Evolutionary conservation across 2,113 vertebrate genomes (phyloP), one percentile per base, ranked within the genome.

Genomic region (Centropus bengalensis): DNA sequence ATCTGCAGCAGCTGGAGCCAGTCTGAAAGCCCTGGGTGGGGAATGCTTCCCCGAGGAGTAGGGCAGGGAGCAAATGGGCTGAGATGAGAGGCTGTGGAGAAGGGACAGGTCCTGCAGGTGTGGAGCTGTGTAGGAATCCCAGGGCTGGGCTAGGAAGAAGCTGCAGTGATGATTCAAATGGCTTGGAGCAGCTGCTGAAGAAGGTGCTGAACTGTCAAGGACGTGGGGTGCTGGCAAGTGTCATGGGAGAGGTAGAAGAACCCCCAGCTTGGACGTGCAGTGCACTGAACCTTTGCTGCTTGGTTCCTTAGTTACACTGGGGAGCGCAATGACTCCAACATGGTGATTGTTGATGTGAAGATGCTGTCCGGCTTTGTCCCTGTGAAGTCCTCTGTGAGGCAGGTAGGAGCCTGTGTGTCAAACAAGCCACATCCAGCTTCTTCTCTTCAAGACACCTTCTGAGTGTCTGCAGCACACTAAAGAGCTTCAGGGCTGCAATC

Each of bases 221-320:
- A 24, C 1, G 3, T 7, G 32, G 10, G 23, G 27, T 17, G 15
- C 3, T 60, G 30, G 16, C 36, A 40, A 14, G 36, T 5, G 17
- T 14, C 55, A 14, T 1, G 26, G 68, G 27, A 28, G 60, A 17
- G 47, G 7, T 77, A 58, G 54, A 73, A 71, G 14, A 8, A 20
- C 27, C 8, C 23, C 23, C 77, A 47, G 24, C 51, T 85, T 33
- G 6, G 16, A 8, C 40, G 15, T 28, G 56, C 47, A 55, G 49
- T 42, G 49, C 30, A 1, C 40, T 83, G 59, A 51, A 7, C 14
- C 49, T 91, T 69, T n/a, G 74, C 10, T 66, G 24, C 27, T 52
- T 84, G 81, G 10, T 56, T 76, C 74, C 77, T 44, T 40, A 98
- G 97, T 80, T 98, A 97, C 17, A 86, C 78, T 3, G 97, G 97